Conservation (phyloP, 1,140 invertebrate genomes). For the Periplaneta americana region DNA sequence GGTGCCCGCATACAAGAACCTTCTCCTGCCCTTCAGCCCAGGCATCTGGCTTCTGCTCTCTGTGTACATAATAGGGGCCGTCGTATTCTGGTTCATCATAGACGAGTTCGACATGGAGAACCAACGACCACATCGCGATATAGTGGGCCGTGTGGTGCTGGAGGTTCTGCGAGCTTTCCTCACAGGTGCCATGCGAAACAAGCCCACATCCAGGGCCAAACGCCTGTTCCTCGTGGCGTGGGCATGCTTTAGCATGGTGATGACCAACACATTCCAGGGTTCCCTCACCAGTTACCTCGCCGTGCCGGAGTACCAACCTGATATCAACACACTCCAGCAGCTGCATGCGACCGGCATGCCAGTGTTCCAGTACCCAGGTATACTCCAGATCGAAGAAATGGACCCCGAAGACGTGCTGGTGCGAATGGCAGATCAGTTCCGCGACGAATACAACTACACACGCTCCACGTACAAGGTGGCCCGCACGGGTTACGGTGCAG, state of each 20-base stretch:
- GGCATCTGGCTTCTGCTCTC: slow-evolving; percentile 31
- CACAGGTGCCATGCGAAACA: too few relatives aligned
- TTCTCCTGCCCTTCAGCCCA: slow-evolving; percentile 34
- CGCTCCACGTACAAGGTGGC: too few relatives aligned
- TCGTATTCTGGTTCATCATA: slow-evolving; percentile 31
- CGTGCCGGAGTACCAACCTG: slow-evolving; percentile 31
- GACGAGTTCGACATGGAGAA: slow-evolving; percentile 3
- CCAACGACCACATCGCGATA: too few relatives aligned
- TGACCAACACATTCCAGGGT: slow-evolving; percentile 29
- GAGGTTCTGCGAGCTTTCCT: background rate
- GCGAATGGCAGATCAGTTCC: too few relatives aligned
- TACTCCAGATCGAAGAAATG: too few relatives aligned
- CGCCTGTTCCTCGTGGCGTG: slow-evolving; percentile 30
- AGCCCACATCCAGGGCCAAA: slow-evolving; percentile 14
- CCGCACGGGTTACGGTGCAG: too few relatives aligned
- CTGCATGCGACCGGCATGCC: slow-evolving; percentile 32
- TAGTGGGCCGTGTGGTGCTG: background rate
- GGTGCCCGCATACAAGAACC: slow-evolving; percentile 36
- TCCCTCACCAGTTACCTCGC: slow-evolving; percentile 31
- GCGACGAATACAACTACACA: too few relatives aligned
- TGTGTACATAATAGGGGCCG: slow-evolving; percentile 20
- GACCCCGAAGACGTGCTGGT: too few relatives aligned
- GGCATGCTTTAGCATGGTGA: slow-evolving; percentile 32
- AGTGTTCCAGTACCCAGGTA: too few relatives aligned
- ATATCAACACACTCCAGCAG: slow-evolving; percentile 34